Evolutionary conservation across 2,113 vertebrate genomes (phyloP).

Genomic region (Ageneiosus marmoratus): DNA sequence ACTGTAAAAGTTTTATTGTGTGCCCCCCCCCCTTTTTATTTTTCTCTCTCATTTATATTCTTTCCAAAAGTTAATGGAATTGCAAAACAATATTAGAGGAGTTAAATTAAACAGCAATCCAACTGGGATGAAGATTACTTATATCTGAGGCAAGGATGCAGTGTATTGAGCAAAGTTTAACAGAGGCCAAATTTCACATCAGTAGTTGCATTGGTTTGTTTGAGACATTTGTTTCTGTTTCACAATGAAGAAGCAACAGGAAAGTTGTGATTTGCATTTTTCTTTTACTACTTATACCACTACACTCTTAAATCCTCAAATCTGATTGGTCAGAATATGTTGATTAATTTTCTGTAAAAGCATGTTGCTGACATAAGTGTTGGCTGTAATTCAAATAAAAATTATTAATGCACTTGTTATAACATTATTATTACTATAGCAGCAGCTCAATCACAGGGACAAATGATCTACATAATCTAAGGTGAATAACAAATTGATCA

Average conservation of each 20-base stretch:
- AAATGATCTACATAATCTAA: background rate
- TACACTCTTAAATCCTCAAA: background rate
- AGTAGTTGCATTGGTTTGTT: background rate
- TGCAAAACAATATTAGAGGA: background rate
- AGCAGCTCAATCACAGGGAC: background rate
- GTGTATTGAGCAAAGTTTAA: constrained; percentile 15
- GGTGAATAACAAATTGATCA: background rate
- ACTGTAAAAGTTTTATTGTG: background rate
- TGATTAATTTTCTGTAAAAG: background rate
- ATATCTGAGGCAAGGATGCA: constrained; percentile 2
- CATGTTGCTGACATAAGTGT: too few species aligned
- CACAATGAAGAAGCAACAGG: constrained; percentile 36
- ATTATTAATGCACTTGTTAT: too few species aligned
- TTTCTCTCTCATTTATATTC: background rate
- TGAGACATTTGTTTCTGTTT: constrained; percentile 15
- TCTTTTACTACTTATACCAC: background rate
- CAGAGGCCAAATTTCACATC: constrained; percentile 2
- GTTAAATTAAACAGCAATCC: background rate
- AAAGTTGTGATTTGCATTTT: background rate
- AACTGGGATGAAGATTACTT: constrained; percentile 1
- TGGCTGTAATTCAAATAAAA: too few species aligned
- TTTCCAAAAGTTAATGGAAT: background rate
- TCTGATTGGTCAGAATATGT: background rate
- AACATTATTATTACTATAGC: too few species aligned
- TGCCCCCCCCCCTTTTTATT: too few species aligned